phyloP scores from a whole-genome alignment of 2,113 vertebrate species.

The Lepisosteus oculatus region DNA sequence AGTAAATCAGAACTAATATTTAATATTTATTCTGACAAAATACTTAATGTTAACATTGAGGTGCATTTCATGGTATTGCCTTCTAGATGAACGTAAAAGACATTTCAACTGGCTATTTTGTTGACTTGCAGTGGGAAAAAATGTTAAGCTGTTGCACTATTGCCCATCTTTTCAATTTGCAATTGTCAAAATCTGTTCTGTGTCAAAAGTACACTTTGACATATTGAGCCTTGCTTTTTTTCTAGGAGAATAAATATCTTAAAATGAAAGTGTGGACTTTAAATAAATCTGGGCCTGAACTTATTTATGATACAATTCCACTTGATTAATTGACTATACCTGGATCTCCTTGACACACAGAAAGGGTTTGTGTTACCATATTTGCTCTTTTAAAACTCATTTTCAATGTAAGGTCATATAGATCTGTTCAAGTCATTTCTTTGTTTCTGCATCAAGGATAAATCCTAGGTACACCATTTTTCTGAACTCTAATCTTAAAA shows the following conservation, averaged over 20 bases:
- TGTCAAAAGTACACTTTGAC: background rate
- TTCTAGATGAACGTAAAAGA: too few relatives aligned
- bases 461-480: conserved; percentile 14
- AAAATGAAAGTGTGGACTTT: conserved; percentile 6
- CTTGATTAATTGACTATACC: conserved; percentile 2
- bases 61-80: too few relatives aligned
- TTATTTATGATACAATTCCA: background rate
- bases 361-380: conserved; percentile 1
- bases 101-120: background rate
- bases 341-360: background rate
- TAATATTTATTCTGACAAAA: too few relatives aligned
- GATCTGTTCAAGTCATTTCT: conserved; percentile 12
- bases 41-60: too few relatives aligned
- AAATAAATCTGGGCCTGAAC: background rate
- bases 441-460: conserved; percentile 14
- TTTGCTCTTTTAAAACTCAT: conserved; percentile 13
- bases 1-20: too few relatives aligned
- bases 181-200: background rate
- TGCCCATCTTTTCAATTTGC: background rate
- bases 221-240: background rate
- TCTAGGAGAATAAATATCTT: background rate
- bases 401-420: conserved; percentile 15
- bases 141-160: background rate
- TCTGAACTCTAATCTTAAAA: conserved; percentile 29
- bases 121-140: background rate